A percentile compares a stretch with the other conserved stretches of the same genome.
Conservation (phyloP, 2,113 vertebrate species). For the Cottus gobio region DNA sequence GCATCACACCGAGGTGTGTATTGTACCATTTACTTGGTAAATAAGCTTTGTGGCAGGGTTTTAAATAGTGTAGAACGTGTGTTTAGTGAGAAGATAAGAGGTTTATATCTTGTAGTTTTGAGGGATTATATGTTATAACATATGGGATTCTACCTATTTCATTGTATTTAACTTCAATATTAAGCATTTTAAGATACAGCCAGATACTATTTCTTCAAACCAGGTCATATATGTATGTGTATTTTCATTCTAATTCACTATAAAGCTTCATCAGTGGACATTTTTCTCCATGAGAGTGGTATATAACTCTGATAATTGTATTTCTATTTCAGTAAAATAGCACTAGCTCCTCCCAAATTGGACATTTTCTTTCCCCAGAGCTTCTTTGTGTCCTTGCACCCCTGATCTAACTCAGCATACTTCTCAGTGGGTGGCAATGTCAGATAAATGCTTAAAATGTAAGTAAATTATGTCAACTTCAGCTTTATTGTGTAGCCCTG, state of each 20-base stretch:
- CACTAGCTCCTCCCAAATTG: background rate
- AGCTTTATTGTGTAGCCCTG: background rate
- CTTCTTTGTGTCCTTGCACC: background rate
- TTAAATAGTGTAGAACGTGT: background rate
- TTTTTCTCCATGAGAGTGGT: background rate
- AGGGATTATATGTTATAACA: background rate
- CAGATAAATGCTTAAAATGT: constrained; percentile 17
- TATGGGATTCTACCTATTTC: background rate
- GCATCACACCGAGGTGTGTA: background rate
- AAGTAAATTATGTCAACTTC: background rate
- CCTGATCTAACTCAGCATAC: background rate
- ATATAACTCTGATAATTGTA: background rate
- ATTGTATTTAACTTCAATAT: no score
- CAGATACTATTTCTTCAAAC: no score
- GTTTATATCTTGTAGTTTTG: background rate
- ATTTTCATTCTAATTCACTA: no score
- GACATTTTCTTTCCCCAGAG: background rate
- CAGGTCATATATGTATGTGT: no score
- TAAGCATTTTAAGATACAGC: no score
- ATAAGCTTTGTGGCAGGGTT: background rate
- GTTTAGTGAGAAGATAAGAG: background rate
- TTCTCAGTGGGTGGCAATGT: constrained; percentile 8
- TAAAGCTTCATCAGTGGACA: background rate
- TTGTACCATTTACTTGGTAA: background rate
- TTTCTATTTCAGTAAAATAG: background rate